Percentiles rank a stretch among this genome's conserved stretches.
phyloP scores from a whole-genome alignment of 1,140 invertebrate species.

The Temnothorax longispinosus region DNA sequence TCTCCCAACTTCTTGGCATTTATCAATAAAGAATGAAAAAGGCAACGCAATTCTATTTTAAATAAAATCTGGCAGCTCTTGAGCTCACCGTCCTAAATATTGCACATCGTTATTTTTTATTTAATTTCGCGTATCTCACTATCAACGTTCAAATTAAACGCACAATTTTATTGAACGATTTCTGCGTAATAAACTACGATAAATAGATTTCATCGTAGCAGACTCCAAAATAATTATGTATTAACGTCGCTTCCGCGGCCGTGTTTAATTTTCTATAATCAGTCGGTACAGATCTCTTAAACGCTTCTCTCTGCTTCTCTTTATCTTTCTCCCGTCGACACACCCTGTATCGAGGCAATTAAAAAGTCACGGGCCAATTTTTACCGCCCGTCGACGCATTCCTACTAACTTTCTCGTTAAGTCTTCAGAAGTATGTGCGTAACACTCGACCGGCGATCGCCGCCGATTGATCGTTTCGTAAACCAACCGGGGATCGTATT shows the following conservation, averaged over 20 bases:
- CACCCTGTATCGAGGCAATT: neutral
- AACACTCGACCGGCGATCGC: slow-evolving; percentile 5
- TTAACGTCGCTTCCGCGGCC: neutral
- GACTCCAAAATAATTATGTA: slow-evolving; percentile 31
- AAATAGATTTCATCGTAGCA: neutral
- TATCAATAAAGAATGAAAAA: neutral
- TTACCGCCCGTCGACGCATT: slow-evolving; percentile 22
- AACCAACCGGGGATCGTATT: slow-evolving; percentile 63
- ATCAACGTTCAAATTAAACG: neutral
- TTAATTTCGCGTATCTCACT: neutral
- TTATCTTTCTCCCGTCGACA: neutral
- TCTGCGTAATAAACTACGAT: neutral
- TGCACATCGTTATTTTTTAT: neutral
- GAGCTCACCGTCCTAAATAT: neutral
- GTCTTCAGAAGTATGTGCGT: neutral
- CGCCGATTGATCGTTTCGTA: slow-evolving; percentile 72
- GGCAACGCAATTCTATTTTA: neutral
- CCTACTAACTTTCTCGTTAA: slow-evolving; percentile 67
- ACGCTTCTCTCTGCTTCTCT: neutral
- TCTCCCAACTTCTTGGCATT: neutral
- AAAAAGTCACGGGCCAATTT: slow-evolving; percentile 38
- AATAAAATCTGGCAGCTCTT: neutral
- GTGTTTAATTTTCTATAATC: slow-evolving; percentile 43
- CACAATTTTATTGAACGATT: neutral
- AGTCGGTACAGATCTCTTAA: slow-evolving; percentile 19